phyloP scores from a whole-genome alignment of 1,140 invertebrate genomes.

The Drosophila novamexicana region DNA sequence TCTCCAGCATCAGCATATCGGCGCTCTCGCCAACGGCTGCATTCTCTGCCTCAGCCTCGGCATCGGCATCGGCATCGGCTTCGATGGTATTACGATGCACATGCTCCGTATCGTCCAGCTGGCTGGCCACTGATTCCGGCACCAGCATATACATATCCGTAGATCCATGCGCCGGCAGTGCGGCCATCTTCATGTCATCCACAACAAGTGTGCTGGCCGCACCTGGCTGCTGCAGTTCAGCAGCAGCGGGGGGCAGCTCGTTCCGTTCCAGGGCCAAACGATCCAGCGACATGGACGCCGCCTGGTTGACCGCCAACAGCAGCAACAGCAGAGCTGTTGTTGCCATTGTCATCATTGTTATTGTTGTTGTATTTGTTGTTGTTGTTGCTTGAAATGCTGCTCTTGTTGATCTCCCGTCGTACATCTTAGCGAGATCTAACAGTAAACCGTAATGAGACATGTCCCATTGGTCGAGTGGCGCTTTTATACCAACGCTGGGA shows the following conservation, averaged over 20 bases:
- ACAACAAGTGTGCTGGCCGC: slow-evolving; percentile 44
- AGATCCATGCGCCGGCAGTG: slow-evolving; percentile 53
- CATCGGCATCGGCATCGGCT: slow-evolving; percentile 24
- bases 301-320: slow-evolving; percentile 13
- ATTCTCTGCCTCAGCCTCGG: slow-evolving; percentile 24
- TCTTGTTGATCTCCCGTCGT: slow-evolving; percentile 77
- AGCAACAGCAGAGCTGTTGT: slow-evolving; percentile 26
- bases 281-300: slow-evolving; percentile 70
- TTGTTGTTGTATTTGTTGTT: slow-evolving; percentile 7
- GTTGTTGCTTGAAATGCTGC: slow-evolving; percentile 21
- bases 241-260: slow-evolving; percentile 52
- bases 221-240: not conserved
- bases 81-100: slow-evolving; percentile 70
- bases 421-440: slow-evolving; percentile 84
- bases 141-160: slow-evolving; percentile 75
- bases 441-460: slow-evolving; percentile 84
- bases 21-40: slow-evolving; percentile 22
- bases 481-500: slow-evolving; percentile 83
- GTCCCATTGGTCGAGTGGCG: slow-evolving; percentile 78
- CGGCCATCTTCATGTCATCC: slow-evolving; percentile 74
- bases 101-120: slow-evolving; percentile 66
- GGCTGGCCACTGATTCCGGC: slow-evolving; percentile 64
- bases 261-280: slow-evolving; percentile 74
- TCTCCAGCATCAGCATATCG: slow-evolving; percentile 81
- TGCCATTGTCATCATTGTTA: slow-evolving; percentile 3